Evolutionary conservation across 2,113 vertebrate species (phyloP), one percentile per base, ranked within the genome.

Genomic region (Prionailurus bengalensis): DNA sequence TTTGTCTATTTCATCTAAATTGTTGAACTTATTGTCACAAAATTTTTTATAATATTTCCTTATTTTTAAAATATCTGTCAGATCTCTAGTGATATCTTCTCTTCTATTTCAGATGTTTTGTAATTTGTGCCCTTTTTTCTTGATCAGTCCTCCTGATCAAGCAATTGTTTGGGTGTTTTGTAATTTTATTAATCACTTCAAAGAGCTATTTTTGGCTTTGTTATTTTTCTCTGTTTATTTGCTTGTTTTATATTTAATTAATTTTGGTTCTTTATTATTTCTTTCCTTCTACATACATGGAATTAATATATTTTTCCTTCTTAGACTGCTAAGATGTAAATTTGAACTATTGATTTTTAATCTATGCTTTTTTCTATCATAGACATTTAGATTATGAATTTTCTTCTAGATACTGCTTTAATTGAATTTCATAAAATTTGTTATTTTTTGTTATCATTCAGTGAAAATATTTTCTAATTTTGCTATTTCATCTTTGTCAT

Each of bases 1-100:
- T 68, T 88, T 93, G 23, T 63, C 36, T 13, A 82, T 87, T 90
- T 82, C 80, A 81, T 71, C 51, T 84, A 83, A 96, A 80, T 91
- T 65, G 55, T 33, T 96, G 84, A 83, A 25, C 84, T 96, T 87
- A 61, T 84, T 92, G 42, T 68, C 48, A 27, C 63, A 74, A 90
- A n/a, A 2, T 88, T 94, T 78, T 48, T 31, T 5, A 74, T 29
- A 29, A 80, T 63, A 65, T 80, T 74, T 87, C 31, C 27, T 94
- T 81, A 78, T 63, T 66, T 29, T 83, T 96, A 80, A 31, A 85
- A 14, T 87, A 61, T 88, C 42, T 84, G 11, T 95, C 73, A 29
- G 55, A 10, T 94, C 33, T 90, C 17, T 53, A 73, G 63, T 51
- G 70, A 61, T 79, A n/a, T 74, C 19, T 83, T 84, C 45, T 81